phyloP scores from a whole-genome alignment of 2,888 invertebrate species.

The Apocheima hispidaria region DNA sequence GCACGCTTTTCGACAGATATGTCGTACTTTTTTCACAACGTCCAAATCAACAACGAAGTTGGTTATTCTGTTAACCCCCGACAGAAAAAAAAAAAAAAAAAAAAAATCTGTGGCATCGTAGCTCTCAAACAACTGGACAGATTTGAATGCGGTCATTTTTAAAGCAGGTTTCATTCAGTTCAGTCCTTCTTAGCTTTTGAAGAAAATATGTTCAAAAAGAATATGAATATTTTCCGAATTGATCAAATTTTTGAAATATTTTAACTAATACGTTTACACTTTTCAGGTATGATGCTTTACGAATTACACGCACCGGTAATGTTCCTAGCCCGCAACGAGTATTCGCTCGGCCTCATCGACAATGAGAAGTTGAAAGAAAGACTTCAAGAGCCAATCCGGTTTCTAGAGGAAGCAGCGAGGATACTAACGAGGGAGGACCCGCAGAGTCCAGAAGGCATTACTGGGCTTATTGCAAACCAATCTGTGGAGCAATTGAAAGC shows the following conservation, averaged over 20 bases:
- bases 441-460: slow-evolving; percentile 88
- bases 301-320: slow-evolving; percentile 93
- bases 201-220: too few species aligned
- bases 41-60: background rate
- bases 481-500: slow-evolving; percentile 78
- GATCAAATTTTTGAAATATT: background rate
- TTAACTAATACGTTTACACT: slow-evolving; percentile 8
- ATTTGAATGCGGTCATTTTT: too few species aligned
- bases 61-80: too few species aligned
- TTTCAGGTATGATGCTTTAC: slow-evolving; percentile 90
- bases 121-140: too few species aligned
- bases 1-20: background rate
- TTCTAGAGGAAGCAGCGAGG: slow-evolving; percentile 87
- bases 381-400: slow-evolving; percentile 87
- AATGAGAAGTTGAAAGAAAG: slow-evolving; percentile 87
- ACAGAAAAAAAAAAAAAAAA: too few species aligned
- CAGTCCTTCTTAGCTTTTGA: too few species aligned
- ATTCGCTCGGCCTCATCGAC: slow-evolving; percentile 85
- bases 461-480: slow-evolving; percentile 86
- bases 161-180: too few species aligned
- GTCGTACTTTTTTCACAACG: too few species aligned
- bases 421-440: slow-evolving; percentile 90
- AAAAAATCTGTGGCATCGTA: too few species aligned
- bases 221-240: too few species aligned
- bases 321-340: slow-evolving; percentile 89